Percentiles rank a stretch among this genome's conserved stretches.
These are phyloP conservation scores for Heliocidaris tuberculata DNA, from an alignment of 35 echinoderm and acorn worm genomes.

Conservation along the genomic window DNA sequence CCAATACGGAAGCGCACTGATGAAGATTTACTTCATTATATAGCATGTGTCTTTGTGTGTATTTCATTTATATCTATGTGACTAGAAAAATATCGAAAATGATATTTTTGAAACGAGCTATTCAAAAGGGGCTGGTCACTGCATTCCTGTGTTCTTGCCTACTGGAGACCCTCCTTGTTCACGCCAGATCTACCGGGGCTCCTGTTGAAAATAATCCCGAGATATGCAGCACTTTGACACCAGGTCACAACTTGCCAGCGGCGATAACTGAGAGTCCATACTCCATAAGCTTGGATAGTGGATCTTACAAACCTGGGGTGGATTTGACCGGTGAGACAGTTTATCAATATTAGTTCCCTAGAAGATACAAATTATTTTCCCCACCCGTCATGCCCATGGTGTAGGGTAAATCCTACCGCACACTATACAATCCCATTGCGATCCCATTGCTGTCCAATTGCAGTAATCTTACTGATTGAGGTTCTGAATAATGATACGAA, in stretches of 20 bases:
- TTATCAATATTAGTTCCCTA: no score
- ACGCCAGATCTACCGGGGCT: not conserved
- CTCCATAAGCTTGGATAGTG: not conserved
- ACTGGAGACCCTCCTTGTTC: not conserved
- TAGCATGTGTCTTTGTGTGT: no score
- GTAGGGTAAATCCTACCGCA: no score
- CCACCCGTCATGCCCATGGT: no score
- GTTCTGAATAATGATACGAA: no score
- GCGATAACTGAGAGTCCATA: not conserved
- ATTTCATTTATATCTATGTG: not conserved
- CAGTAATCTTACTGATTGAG: no score
- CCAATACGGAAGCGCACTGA: no score
- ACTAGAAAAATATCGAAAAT: not conserved
- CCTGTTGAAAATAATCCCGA: not conserved
- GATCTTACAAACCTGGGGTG: not conserved
- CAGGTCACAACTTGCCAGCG: not conserved
- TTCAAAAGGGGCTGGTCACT: not conserved
- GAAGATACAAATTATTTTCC: no score
- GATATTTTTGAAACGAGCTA: not conserved
- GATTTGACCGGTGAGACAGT: not conserved
- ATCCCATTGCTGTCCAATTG: no score
- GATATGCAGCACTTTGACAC: not conserved
- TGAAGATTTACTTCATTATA: no score
- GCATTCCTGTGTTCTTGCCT: not conserved
- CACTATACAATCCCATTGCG: no score